A percentile compares a stretch with the other conserved stretches of the same genome.
phyloP scores from a whole-genome alignment of 2,113 vertebrate genomes.

The Caretta caretta region DNA sequence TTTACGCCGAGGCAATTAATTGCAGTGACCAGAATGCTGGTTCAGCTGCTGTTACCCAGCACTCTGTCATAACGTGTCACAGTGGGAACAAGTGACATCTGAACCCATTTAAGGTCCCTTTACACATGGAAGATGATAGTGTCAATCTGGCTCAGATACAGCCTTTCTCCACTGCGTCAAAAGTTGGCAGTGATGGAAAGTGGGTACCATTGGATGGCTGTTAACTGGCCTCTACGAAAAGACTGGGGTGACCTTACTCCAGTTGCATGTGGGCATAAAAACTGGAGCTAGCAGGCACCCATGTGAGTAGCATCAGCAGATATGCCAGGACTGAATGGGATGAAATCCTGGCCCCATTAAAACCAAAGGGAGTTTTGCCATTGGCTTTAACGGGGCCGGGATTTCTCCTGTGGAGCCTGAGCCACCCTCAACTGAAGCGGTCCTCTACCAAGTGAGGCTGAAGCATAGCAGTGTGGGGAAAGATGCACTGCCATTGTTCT shows the following conservation, averaged over 20 bases:
- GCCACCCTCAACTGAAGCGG: background rate
- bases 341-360: background rate
- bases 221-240: background rate
- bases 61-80: background rate
- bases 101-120: background rate
- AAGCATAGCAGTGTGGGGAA: background rate
- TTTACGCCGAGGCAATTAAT: too few species aligned
- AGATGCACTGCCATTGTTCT: background rate
- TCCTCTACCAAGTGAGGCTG: fast-evolving
- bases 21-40: too few species aligned
- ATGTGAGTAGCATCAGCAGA: background rate
- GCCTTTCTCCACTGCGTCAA: background rate
- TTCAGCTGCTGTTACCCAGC: too few species aligned
- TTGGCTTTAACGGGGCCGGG: background rate
- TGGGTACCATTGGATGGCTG: too few species aligned
- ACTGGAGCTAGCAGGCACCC: background rate
- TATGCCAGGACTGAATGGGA: background rate
- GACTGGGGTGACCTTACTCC: background rate
- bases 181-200: background rate
- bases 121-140: background rate
- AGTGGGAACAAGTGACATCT: background rate
- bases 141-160: background rate
- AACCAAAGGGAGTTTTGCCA: background rate
- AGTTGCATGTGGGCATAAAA: background rate
- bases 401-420: background rate